A percentile compares a stretch with the other conserved stretches of the same genome.
Evolutionary conservation across 2,888 invertebrate species (phyloP).

Genomic region (Sphaerophoria taeniata): DNA sequence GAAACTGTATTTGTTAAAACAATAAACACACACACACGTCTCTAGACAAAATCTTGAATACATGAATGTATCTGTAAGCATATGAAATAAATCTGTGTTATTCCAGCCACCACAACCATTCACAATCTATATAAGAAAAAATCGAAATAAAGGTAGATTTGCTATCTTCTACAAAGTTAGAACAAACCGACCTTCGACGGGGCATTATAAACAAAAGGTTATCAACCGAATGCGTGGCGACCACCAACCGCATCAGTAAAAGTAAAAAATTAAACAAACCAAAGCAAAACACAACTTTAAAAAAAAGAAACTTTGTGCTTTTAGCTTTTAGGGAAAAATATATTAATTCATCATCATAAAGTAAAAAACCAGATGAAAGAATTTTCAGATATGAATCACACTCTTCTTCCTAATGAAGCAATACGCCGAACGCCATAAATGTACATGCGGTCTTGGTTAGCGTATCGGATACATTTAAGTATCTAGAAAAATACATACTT

Average conservation of each 20-base stretch:
- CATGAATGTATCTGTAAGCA: no score
- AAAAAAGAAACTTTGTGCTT: slow-evolving; percentile 17
- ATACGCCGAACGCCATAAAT: background rate
- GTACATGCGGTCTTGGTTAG: no score
- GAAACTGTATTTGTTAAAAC: no score
- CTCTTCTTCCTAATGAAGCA: background rate
- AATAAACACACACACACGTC: no score
- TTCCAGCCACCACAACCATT: no score
- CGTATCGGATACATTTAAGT: background rate
- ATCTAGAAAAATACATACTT: slow-evolving; percentile 33
- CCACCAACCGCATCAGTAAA: background rate
- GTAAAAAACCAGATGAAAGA: slow-evolving; percentile 29
- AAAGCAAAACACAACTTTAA: background rate
- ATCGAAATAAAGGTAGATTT: background rate
- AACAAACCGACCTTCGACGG: slow-evolving; percentile 52
- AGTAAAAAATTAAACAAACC: background rate
- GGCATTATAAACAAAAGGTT: slow-evolving; percentile 55
- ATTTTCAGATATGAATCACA: slow-evolving; percentile 59
- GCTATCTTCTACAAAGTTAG: slow-evolving; percentile 1
- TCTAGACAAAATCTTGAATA: no score
- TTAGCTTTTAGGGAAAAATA: slow-evolving; percentile 8
- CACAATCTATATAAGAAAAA: background rate
- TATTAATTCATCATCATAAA: slow-evolving; percentile 18
- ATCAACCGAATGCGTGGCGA: slow-evolving; percentile 56
- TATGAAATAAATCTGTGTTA: no score